Conservation (phyloP, 2,888 invertebrate genomes). For the Itoplectis maculator region DNA sequence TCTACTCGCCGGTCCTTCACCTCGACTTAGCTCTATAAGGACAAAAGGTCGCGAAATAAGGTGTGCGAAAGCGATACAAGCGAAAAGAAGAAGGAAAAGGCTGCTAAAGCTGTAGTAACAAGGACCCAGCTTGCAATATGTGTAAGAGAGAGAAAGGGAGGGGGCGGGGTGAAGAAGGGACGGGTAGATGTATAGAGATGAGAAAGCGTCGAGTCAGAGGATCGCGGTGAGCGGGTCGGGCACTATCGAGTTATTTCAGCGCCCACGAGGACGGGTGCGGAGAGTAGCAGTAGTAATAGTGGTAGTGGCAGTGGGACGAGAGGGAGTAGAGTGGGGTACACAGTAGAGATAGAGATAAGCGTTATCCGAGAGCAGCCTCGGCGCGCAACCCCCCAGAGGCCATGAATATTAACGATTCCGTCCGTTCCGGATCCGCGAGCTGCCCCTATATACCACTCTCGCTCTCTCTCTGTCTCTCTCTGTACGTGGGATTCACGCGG, state of each 20-base stretch:
- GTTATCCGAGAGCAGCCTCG: slow-evolving; percentile 76
- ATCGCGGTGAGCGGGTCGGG: slow-evolving; percentile 71
- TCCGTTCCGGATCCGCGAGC: slow-evolving; percentile 69
- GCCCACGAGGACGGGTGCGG: slow-evolving; percentile 53
- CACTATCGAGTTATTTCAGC: slow-evolving; percentile 82
- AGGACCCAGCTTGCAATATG: background rate
- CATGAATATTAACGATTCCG: slow-evolving; percentile 82
- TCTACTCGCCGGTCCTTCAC: background rate
- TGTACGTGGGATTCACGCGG: slow-evolving; percentile 17
- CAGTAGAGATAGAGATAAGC: slow-evolving; percentile 77
- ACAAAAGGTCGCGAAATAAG: background rate
- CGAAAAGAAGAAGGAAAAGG: background rate
- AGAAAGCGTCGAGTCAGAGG: slow-evolving; percentile 80
- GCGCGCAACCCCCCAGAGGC: slow-evolving; percentile 71
- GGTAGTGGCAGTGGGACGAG: slow-evolving; percentile 11
- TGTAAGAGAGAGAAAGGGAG: slow-evolving; percentile 65
- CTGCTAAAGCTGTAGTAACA: background rate
- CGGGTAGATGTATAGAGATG: slow-evolving; percentile 66
- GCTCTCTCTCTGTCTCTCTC: slow-evolving; percentile 47
- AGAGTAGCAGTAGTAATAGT: slow-evolving; percentile 21
- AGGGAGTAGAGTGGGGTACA: slow-evolving; percentile 13
- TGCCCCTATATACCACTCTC: slow-evolving; percentile 58
- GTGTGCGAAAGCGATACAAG: background rate
- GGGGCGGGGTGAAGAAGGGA: no score
- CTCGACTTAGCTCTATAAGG: background rate